Evolutionary conservation across 1,140 invertebrate species (phyloP), one percentile per base, ranked within the genome.

Genomic region (Fopius arisanus): DNA sequence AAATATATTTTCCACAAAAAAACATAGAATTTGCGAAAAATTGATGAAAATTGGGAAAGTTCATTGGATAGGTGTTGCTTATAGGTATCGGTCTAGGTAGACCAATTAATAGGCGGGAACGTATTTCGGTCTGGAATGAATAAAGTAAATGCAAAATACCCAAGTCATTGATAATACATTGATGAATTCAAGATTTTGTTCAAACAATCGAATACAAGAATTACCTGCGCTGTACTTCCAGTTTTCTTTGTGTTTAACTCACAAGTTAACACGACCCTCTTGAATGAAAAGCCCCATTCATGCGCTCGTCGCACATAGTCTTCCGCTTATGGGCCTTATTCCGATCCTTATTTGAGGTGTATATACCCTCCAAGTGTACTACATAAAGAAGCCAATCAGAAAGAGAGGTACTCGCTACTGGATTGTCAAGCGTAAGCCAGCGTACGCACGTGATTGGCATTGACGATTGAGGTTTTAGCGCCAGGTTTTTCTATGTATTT

Each of bases 251-350:
- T 71, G 37, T 67, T 67, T 62, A 37, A 9, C 40, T 12, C 21
- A 33, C 63, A 54, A 48, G 37, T 23, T 28, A 40, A 59, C 29
- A 62, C 37, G 69, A 68, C 54, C 12, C 37, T 70, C 76, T 76
- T 83, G 82, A 83, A 83, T 83, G 82, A 78, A 76, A 73, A 80
- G 54, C 72, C 29, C 81, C 82, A 82, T 82, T 83, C 82, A 82
- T 82, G 77, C 80, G 77, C 76, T 51, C 16, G 28, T 62, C 28
- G 23, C 59, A 51, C 21, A 62, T 65, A 65, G 14, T 33, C 71
- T 54, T 63, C 62, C 62, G 63, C 62, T 28, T 63, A 51, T 54
- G 66, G 21, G 9, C 67, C 5, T 70, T 66, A 75, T 69, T 70
- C 72, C 79, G 78, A 74, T 70, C 75, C 75, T 72, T 73, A 69